phyloP scores from a whole-genome alignment of 2,888 invertebrate genomes.

The Amphipoea lucens region DNA sequence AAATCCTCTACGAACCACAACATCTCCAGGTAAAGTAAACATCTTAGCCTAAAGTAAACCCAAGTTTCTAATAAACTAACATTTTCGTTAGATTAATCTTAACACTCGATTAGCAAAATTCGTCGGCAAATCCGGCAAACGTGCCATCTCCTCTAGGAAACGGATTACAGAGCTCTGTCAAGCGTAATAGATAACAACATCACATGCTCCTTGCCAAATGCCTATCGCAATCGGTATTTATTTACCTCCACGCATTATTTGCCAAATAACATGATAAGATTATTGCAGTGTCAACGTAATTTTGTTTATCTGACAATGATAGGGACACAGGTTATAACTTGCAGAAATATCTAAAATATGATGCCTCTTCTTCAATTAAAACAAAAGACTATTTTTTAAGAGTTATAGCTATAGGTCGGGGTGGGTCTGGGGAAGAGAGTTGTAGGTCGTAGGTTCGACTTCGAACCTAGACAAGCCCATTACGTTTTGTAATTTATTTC shows the following conservation, averaged over 20 bases:
- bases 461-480: neutral
- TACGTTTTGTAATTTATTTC: neutral
- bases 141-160: conserved; percentile 78
- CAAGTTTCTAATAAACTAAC: conserved; percentile 66
- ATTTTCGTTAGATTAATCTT: conserved; percentile 74
- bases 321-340: conserved; percentile 18
- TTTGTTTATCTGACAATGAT: conserved; percentile 48
- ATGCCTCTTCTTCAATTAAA: neutral
- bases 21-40: conserved; percentile 39
- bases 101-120: conserved; percentile 78
- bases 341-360: neutral
- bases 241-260: conserved; percentile 68
- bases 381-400: neutral
- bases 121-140: conserved; percentile 77
- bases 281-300: conserved; percentile 63
- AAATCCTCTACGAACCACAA: conserved; percentile 18
- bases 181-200: conserved; percentile 77
- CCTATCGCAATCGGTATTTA: conserved; percentile 68
- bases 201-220: conserved; percentile 70
- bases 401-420: neutral
- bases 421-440: neutral
- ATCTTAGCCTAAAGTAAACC: conserved; percentile 37
- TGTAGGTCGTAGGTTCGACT: neutral
- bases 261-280: conserved; percentile 68
- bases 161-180: conserved; percentile 80